Evolutionary conservation across 2,113 vertebrate species (phyloP).

Genomic region (Eptesicus fuscus): DNA sequence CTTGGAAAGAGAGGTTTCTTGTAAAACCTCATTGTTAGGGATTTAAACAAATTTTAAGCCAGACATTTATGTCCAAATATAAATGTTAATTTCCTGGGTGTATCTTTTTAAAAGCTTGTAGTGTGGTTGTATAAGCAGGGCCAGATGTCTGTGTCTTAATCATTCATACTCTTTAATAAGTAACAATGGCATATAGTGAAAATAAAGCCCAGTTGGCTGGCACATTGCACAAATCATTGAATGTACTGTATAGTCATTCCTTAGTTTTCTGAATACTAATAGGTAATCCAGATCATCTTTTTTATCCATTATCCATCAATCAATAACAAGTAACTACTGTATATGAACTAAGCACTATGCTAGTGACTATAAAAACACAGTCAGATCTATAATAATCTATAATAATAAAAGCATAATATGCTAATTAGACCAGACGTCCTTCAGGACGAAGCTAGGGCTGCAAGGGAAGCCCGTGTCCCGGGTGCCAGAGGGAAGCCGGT

Average conservation of each 20-base stretch:
- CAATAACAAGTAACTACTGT: not conserved
- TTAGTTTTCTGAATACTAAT: not conserved
- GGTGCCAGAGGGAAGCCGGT: no score
- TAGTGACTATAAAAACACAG: not conserved
- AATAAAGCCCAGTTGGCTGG: slow-evolving; percentile 42
- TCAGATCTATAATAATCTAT: not conserved
- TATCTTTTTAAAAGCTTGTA: not conserved
- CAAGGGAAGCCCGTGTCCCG: no score
- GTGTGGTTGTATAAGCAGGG: not conserved
- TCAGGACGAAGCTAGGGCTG: no score
- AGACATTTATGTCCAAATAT: slow-evolving; percentile 19
- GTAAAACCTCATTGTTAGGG: not conserved
- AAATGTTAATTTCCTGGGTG: not conserved
- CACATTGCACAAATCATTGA: not conserved
- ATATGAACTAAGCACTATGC: not conserved
- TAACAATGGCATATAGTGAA: slow-evolving; percentile 8
- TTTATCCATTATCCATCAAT: not conserved
- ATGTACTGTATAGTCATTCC: not conserved
- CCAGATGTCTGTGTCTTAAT: slow-evolving; percentile 37
- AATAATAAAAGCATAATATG: no score
- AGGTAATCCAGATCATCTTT: not conserved
- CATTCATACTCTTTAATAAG: slow-evolving; percentile 37
- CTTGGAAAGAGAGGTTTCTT: not conserved
- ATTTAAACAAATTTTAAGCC: not conserved
- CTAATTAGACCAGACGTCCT: no score